A percentile compares a stretch with the other conserved stretches of the same genome.
These are phyloP conservation scores for Acrocera orbiculus DNA, from an alignment of 2,888 invertebrate genomes.

Conservation along the genomic window DNA sequence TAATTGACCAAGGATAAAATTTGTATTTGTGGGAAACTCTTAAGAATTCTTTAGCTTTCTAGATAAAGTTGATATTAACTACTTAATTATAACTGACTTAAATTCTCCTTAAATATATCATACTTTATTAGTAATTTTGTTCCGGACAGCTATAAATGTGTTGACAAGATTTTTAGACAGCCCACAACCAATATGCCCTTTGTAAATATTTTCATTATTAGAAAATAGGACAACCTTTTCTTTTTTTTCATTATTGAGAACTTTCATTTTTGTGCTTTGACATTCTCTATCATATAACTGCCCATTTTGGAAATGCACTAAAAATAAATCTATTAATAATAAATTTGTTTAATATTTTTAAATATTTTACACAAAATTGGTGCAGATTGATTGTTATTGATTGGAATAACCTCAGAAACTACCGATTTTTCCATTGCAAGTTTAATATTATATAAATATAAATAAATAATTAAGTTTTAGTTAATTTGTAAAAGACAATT, in stretches of 20 bases:
- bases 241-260: conserved; percentile 10
- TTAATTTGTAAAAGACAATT: too few relatives aligned
- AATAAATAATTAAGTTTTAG: too few relatives aligned
- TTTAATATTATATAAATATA: too few relatives aligned
- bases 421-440: too few relatives aligned
- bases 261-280: conserved; percentile 14
- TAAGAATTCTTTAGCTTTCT: not conserved
- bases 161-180: conserved; percentile 15
- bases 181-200: conserved; percentile 15
- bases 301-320: conserved; percentile 29
- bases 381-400: too few relatives aligned
- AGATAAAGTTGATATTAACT: not conserved
- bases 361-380: too few relatives aligned
- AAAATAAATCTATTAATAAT: too few relatives aligned
- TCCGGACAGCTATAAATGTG: conserved; percentile 23
- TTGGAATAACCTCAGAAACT: too few relatives aligned
- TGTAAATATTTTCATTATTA: conserved; percentile 18
- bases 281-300: conserved; percentile 14
- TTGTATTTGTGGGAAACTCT: not conserved
- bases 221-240: conserved; percentile 16
- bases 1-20: not conserved
- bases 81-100: not conserved
- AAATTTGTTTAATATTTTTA: too few relatives aligned
- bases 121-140: conserved; percentile 23
- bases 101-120: not conserved